These are phyloP conservation scores for Chrysogorgia sp. DNA, from an alignment of 92 coral and sea anemone genomes.

Conservation along the genomic window DNA sequence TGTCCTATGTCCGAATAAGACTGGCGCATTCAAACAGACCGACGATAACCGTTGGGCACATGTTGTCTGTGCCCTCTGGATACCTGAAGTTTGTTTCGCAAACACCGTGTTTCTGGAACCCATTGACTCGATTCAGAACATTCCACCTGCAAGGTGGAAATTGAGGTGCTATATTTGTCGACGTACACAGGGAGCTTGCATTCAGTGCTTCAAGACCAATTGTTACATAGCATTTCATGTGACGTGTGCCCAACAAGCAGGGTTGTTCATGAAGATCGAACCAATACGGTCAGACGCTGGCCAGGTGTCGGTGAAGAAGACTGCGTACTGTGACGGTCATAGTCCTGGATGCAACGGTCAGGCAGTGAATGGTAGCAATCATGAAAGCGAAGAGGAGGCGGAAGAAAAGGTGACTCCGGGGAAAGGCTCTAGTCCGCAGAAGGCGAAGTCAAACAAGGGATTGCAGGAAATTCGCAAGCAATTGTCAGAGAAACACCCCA, in stretches of 20 bases:
- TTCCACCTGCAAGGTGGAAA: conserved; percentile 97
- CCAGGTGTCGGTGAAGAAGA: conserved; percentile 88
- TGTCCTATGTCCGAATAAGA: conserved; percentile 95
- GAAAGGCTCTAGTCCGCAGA: conserved; percentile 67
- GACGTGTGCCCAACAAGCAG: conserved; percentile 99
- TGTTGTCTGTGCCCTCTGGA: conserved; percentile 99
- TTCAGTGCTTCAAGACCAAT: conserved; percentile 98
- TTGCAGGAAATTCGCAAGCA: conserved; percentile 89
- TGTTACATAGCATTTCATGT: conserved; percentile 99
- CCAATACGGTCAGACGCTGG: conserved; percentile 89
- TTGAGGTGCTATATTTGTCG: conserved; percentile 95
- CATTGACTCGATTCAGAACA: conserved; percentile 95
- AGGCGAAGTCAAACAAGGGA: conserved; percentile 74
- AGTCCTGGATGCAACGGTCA: conserved; percentile 71
- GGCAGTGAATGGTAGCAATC: conserved; percentile 70
- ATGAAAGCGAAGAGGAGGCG: conserved; percentile 73
- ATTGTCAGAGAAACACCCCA: conserved; percentile 93
- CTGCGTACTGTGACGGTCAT: conserved; percentile 96
- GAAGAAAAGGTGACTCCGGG: conserved; percentile 64
- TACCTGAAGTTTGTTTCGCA: conserved; percentile 99
- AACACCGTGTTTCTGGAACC: conserved; percentile 99
- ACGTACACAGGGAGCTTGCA: conserved; percentile 96
- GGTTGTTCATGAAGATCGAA: conserved; percentile 97
- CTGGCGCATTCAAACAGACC: conserved; percentile 99
- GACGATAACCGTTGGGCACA: conserved; percentile 98